phyloP scores from a whole-genome alignment of 2,888 invertebrate genomes.

The Thymelicus sylvestris region DNA sequence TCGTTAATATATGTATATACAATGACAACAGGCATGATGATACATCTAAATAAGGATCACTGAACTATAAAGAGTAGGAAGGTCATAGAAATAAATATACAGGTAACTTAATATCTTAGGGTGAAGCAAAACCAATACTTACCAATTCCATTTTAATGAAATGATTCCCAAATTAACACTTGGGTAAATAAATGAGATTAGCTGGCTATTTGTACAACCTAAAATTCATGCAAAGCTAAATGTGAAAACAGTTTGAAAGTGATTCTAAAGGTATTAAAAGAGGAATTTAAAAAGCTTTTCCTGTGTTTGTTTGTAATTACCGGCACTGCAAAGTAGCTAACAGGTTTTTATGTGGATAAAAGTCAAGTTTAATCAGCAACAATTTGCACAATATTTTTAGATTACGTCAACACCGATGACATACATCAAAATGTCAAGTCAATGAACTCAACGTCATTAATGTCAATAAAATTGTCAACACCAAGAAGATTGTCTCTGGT shows the following conservation, averaged over 20 bases:
- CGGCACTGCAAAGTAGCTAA: conserved; percentile 1
- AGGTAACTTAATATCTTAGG: too few relatives aligned
- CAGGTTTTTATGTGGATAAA: not conserved
- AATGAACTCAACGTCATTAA: too few relatives aligned
- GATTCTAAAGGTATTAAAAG: not conserved
- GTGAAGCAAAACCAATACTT: conserved; percentile 4
- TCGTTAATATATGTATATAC: too few relatives aligned
- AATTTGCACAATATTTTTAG: too few relatives aligned
- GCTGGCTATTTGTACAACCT: conserved; percentile 21
- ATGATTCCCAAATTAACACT: conserved; percentile 21
- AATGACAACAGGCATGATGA: too few relatives aligned
- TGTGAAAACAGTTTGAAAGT: conserved; percentile 9
- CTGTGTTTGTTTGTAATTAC: conserved; percentile 16
- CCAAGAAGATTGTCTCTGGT: too few relatives aligned
- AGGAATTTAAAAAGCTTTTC: conserved; percentile 1
- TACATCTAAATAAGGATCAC: conserved; percentile 2
- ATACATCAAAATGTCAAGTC: too few relatives aligned
- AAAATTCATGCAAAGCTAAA: conserved; percentile 26
- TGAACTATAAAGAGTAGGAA: too few relatives aligned
- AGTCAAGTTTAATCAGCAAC: not conserved
- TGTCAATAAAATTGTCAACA: too few relatives aligned
- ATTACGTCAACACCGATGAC: too few relatives aligned
- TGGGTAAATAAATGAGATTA: conserved; percentile 30
- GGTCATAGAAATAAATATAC: too few relatives aligned
- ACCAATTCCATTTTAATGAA: conserved; percentile 29